These are phyloP conservation scores for Contarinia nasturtii DNA, from an alignment of 1,140 invertebrate species.

Conservation along the genomic window DNA sequence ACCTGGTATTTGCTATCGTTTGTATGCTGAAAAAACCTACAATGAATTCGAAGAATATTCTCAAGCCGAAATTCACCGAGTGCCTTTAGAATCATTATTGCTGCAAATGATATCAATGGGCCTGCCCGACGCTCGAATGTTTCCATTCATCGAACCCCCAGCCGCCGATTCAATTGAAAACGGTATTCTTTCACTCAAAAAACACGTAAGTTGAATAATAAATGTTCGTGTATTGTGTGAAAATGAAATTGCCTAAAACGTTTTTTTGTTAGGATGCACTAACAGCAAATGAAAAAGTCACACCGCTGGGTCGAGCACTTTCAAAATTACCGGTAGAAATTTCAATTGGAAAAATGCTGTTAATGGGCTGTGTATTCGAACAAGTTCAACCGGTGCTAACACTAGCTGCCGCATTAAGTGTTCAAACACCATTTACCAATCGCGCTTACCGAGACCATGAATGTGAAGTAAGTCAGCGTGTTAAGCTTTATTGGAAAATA, in stretches of 20 bases:
- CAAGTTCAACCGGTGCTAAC: constrained; percentile 84
- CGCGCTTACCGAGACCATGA: constrained; percentile 70
- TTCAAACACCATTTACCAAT: constrained; percentile 85
- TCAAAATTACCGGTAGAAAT: constrained; percentile 87
- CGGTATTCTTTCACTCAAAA: constrained; percentile 67
- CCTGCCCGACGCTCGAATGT: constrained; percentile 71
- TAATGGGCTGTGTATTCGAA: constrained; percentile 78
- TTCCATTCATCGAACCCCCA: constrained; percentile 92
- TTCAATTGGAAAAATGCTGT: constrained; percentile 87
- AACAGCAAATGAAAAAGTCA: constrained; percentile 67
- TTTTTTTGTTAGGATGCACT: constrained; percentile 49
- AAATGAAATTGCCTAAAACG: too few relatives aligned
- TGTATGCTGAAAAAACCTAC: constrained; percentile 65
- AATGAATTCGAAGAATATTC: constrained; percentile 54
- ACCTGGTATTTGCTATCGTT: constrained; percentile 42
- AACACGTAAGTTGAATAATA: constrained; percentile 50
- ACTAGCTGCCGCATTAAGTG: constrained; percentile 77
- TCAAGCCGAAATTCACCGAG: constrained; percentile 79
- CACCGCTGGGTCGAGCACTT: constrained; percentile 71
- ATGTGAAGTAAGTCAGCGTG: constrained; percentile 36
- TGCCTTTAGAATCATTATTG: constrained; percentile 79
- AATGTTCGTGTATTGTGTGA: too few relatives aligned
- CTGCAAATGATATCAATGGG: constrained; percentile 93
- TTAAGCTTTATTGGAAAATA: constrained; percentile 1
- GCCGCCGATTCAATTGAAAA: constrained; percentile 64